Base-by-base conservation (phyloP, 2,113 vertebrate species). In the Notechis scutatus region DNA sequence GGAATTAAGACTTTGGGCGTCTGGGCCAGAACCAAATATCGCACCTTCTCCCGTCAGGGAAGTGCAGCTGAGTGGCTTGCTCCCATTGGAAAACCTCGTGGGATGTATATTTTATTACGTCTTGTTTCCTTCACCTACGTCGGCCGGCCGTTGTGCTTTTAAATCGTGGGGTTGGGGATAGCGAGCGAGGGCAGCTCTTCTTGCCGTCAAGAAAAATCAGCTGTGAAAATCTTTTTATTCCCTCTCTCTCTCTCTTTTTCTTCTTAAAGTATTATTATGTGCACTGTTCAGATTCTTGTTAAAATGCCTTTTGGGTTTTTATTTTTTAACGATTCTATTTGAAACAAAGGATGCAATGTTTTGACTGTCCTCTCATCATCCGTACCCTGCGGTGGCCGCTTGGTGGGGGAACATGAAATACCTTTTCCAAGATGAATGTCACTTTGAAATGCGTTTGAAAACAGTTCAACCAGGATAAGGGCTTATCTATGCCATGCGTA, bases 371-470 rank as follows among this genome's bases (percentile, higher is more conserved):
- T 96, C 96, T 94, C 97, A 96, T 94, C 39, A 54, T 94, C 95
- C 96, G 95, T 94, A 97, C 97, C 95, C 96, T 98, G 96, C 95
- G 97, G 91, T 91, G 96, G 97, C 97, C 97, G 96, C 96, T 97
- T 97, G 95, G 96, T 96, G 97, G 97, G 97, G 97, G 97, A 98
- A 97, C 96, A 95, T 97, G 96, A 96, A 97, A 98, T 96, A 95
- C 98, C 98, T 97, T 98, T 98, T 98, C 94, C 98, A 2, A 98
- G 97, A 97, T 98, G 98, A 98, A 98, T 98, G 98, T 98, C 97
- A 96, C 96, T 98, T 96, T 98, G 96, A 97, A 97, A 97, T 98
- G 96, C 98, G 98, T 90, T 97, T 98, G 96, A 97, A 98, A 81
- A 97, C 97, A 96, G 96, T 96, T 98, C 98, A 95, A 96, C 96